Percentiles rank a stretch among this genome's conserved stretches.
Conservation (phyloP, 1,140 invertebrate genomes). For the Drosophila fuyamai region DNA sequence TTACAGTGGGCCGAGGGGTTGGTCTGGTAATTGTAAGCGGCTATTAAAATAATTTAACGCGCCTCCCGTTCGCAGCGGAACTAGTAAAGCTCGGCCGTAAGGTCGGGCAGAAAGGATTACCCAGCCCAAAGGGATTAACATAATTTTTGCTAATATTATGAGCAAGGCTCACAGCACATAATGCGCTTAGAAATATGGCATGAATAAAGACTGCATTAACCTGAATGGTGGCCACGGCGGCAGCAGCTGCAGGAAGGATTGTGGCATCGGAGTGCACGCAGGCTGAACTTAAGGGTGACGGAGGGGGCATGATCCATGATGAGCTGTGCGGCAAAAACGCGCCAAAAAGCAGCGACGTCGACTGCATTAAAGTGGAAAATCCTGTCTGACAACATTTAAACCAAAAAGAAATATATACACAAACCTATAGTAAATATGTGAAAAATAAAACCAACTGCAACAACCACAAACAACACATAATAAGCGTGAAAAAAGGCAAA, state of each 20-base stretch:
- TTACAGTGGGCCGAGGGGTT: constrained; percentile 22
- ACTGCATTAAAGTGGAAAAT: constrained; percentile 81
- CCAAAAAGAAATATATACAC: constrained; percentile 51
- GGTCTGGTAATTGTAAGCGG: constrained; percentile 62
- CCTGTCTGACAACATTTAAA: constrained; percentile 80
- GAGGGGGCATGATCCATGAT: constrained; percentile 60
- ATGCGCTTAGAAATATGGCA: constrained; percentile 71
- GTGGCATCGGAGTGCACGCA: constrained; percentile 22
- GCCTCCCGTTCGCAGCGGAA: constrained; percentile 19
- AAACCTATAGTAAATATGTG: constrained; percentile 48
- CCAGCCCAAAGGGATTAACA: constrained; percentile 55
- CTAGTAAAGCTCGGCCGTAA: constrained; percentile 8
- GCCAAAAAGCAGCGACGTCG: constrained; percentile 55
- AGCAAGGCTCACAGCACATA: constrained; percentile 49
- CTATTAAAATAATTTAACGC: constrained; percentile 73
- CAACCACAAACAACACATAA: constrained; percentile 66
- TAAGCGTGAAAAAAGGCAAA: constrained; percentile 78
- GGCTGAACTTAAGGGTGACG: constrained; percentile 9
- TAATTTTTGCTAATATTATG: constrained; percentile 72
- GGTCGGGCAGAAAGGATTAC: constrained; percentile 25
- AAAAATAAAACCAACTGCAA: constrained; percentile 41
- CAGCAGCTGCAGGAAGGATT: constrained; percentile 50
- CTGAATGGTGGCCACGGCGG: constrained; percentile 48
- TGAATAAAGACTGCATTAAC: constrained; percentile 75
- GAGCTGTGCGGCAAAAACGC: constrained; percentile 61